phyloP scores from a whole-genome alignment of 2,113 vertebrate species.

The Dromiciops gliroides region DNA sequence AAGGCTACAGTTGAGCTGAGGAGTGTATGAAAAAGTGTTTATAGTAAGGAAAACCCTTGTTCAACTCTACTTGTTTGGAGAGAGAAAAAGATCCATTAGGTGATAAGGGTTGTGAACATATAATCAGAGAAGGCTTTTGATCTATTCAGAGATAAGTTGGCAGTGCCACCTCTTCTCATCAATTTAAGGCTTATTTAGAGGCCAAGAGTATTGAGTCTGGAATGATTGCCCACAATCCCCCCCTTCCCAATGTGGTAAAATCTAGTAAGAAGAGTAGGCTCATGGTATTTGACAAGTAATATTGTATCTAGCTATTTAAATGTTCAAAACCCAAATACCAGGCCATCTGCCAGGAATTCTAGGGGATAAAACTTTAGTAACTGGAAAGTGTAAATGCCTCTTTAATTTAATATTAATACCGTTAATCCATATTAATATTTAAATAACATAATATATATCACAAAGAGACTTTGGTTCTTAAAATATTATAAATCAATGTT shows the following conservation, averaged over 20 bases:
- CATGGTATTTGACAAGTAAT: not conserved
- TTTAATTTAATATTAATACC: not conserved
- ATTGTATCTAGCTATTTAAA: not conserved
- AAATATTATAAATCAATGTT: not conserved
- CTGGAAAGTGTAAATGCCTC: not conserved
- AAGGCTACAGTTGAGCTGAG: not conserved
- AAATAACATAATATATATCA: not conserved
- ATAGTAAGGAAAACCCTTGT: not conserved
- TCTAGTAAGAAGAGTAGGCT: not conserved
- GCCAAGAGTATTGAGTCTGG: not conserved
- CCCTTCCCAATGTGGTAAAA: not conserved
- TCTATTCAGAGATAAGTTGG: not conserved
- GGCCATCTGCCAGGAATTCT: not conserved
- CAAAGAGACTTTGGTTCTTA: not conserved
- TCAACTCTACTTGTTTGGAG: not conserved
- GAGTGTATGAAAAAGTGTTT: not conserved
- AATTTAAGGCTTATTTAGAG: not conserved
- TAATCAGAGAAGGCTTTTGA: not conserved
- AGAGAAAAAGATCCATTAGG: not conserved
- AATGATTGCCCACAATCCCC: not conserved
- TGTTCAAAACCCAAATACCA: not conserved
- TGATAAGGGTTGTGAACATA: rapidly evolving
- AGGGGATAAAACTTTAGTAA: not conserved
- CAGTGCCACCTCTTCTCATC: not conserved
- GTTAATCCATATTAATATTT: not conserved